Evolutionary conservation across 2,888 invertebrate genomes (phyloP).

Genomic region (Therioaphis trifolii): DNA sequence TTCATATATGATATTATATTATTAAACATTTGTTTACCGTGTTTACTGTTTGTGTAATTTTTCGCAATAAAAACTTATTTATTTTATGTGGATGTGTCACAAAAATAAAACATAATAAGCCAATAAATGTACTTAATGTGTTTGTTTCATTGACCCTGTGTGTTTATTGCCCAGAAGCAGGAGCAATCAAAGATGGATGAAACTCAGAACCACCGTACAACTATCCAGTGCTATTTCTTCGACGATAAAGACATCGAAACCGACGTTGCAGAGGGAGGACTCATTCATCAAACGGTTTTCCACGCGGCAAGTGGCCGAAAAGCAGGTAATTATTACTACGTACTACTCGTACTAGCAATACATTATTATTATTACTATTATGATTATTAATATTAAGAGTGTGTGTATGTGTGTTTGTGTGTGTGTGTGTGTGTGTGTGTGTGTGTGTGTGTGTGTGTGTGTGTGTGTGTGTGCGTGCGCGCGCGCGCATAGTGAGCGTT

Average conservation of each 20-base stretch:
- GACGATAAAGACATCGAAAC: conserved; percentile 81
- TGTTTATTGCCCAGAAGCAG: conserved; percentile 77
- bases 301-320: conserved; percentile 88
- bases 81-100: no score
- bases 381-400: no score
- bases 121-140: neutral
- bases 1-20: no score
- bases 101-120: neutral
- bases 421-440: no score
- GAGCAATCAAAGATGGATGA: conserved; percentile 96
- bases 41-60: no score
- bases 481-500: neutral
- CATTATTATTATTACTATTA: neutral
- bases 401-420: no score
- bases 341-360: neutral
- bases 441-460: no score
- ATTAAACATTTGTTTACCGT: no score
- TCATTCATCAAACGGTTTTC: conserved; percentile 94
- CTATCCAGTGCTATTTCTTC: conserved; percentile 83
- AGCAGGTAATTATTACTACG: conserved; percentile 76
- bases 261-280: conserved; percentile 89
- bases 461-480: neutral
- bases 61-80: no score
- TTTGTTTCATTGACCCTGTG: neutral
- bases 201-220: conserved; percentile 92